phyloP scores from a whole-genome alignment of 2,797 vertebrate genomes.

The Synanceia verrucosa region DNA sequence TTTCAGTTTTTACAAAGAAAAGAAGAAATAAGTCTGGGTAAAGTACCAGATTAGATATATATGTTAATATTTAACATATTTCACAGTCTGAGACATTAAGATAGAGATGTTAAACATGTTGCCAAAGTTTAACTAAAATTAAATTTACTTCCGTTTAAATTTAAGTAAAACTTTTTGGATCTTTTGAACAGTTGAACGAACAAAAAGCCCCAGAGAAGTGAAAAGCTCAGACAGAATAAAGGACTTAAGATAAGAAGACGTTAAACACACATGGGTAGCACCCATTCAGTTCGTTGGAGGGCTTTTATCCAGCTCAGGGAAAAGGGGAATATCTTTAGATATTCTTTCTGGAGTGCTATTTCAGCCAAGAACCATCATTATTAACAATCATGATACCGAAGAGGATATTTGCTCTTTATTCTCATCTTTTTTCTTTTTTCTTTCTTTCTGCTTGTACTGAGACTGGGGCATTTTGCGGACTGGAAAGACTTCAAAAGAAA shows the following conservation, averaged over 20 bases:
- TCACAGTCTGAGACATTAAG: background rate
- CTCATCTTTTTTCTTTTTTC: too few relatives aligned
- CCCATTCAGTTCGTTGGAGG: conserved; percentile 11
- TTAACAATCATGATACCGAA: background rate
- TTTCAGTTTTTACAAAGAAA: background rate
- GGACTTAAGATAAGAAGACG: background rate
- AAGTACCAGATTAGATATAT: background rate
- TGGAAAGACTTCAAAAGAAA: conserved; percentile 7
- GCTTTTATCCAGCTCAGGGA: conserved; percentile 3
- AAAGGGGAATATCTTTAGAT: conserved; percentile 13
- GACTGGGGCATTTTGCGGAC: conserved; percentile 16
- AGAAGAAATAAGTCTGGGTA: background rate
- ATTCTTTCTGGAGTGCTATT: conserved; percentile 18
- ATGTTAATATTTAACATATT: background rate
- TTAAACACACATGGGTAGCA: background rate
- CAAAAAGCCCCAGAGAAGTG: background rate
- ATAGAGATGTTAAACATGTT: background rate
- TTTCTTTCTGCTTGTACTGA: conserved; percentile 4
- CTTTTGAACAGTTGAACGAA: background rate
- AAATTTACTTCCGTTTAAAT: background rate
- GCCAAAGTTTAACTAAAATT: background rate
- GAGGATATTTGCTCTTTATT: background rate
- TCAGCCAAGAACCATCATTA: conserved; percentile 10
- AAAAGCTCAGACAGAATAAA: conserved; percentile 2
- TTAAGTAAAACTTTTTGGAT: background rate